Conservation (phyloP, 1,140 invertebrate species). For the Hycleus cichorii region DNA sequence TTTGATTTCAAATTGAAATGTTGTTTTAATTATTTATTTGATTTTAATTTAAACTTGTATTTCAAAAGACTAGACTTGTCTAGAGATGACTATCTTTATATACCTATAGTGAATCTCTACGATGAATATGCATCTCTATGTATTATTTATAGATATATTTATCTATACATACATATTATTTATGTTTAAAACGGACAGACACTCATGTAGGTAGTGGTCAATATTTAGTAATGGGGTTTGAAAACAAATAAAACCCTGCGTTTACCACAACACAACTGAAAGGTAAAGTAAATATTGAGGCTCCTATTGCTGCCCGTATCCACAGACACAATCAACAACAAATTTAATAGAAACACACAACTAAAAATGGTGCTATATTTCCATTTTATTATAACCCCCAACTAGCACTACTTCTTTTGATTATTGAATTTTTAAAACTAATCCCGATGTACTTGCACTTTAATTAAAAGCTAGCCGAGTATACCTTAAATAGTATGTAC, state of each 20-base stretch:
- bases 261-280: slow-evolving; percentile 15
- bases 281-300: slow-evolving; percentile 14
- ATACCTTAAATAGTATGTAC: background rate
- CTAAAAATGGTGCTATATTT: slow-evolving; percentile 4
- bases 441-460: slow-evolving; percentile 2
- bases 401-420: background rate
- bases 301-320: slow-evolving; percentile 6
- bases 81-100: too few relatives aligned
- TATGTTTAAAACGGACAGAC: too few relatives aligned
- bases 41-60: too few relatives aligned
- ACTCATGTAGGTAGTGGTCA: slow-evolving; percentile 5
- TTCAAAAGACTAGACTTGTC: too few relatives aligned
- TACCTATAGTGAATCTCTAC: too few relatives aligned
- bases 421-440: background rate
- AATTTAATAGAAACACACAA: slow-evolving; percentile 1
- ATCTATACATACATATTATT: too few relatives aligned
- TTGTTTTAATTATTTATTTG: too few relatives aligned
- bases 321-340: background rate
- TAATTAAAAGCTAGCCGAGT: slow-evolving; percentile 6
- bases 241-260: slow-evolving; percentile 18
- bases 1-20: too few relatives aligned
- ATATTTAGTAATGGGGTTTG: slow-evolving; percentile 26
- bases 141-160: too few relatives aligned
- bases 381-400: too few relatives aligned
- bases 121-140: too few relatives aligned